phyloP scores from a whole-genome alignment of 1,140 invertebrate genomes.

The Temnothorax curvispinosus region DNA sequence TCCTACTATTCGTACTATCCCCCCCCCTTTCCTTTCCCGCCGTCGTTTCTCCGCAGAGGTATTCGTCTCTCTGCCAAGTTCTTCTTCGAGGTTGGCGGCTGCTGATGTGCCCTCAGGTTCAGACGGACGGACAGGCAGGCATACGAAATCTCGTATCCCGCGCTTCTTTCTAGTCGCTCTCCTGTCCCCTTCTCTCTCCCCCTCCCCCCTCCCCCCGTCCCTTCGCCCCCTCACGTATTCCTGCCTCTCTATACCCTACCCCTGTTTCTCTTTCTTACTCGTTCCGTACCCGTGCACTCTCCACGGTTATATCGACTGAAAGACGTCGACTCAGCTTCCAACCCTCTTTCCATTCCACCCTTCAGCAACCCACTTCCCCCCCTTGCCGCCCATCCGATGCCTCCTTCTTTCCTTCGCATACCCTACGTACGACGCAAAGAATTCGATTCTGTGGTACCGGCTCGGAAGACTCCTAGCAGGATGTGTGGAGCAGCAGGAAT shows the following conservation, averaged over 20 bases:
- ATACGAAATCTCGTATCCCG: slow-evolving; percentile 72
- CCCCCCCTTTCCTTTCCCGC: slow-evolving; percentile 13
- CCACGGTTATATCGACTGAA: slow-evolving; percentile 75
- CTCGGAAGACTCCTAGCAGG: slow-evolving; percentile 63
- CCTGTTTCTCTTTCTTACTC: slow-evolving; percentile 55
- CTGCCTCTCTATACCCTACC: slow-evolving; percentile 43
- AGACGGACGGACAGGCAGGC: slow-evolving; percentile 70
- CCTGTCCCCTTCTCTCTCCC: background rate
- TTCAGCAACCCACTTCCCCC: slow-evolving; percentile 60
- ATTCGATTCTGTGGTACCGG: slow-evolving; percentile 77
- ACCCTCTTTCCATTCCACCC: slow-evolving; percentile 74
- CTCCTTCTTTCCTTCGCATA: slow-evolving; percentile 42
- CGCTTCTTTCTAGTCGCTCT: slow-evolving; percentile 50
- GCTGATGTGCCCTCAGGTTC: slow-evolving; percentile 80
- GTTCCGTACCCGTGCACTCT: slow-evolving; percentile 53
- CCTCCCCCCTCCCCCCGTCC: background rate
- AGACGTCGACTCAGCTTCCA: slow-evolving; percentile 84
- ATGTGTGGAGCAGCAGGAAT: slow-evolving; percentile 62
- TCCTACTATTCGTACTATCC: slow-evolving; percentile 78
- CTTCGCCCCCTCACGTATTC: slow-evolving; percentile 33
- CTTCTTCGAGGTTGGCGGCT: slow-evolving; percentile 73
- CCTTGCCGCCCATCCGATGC: background rate
- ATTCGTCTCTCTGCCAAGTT: slow-evolving; percentile 71
- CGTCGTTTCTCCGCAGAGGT: slow-evolving; percentile 59
- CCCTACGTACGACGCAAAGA: slow-evolving; percentile 71